Evolutionary conservation across 2,113 vertebrate genomes (phyloP), one percentile per base, ranked within the genome.

Genomic region (Bubo bubo): DNA sequence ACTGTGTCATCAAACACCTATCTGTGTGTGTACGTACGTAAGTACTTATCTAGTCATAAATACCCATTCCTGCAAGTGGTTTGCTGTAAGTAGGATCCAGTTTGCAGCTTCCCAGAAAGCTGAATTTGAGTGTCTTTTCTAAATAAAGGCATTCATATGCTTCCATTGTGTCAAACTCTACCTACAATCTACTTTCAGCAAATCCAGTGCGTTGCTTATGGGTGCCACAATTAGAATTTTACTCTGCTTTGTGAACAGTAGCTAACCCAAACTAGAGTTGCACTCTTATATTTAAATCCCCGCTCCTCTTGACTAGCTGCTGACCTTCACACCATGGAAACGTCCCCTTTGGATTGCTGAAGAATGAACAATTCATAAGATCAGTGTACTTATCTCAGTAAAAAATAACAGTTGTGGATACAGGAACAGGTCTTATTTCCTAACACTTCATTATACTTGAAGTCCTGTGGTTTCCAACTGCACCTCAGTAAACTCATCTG

Each of bases 281-380:
- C 35, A 74, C 22, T 43, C 77, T 86, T 27, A 76, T n/a, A 92
- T 74, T 89, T 94, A 88, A 79, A 58, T 58, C 58, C 23, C 30
- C 22, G 35, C 24, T 66, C 87, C 79, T 87, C 35, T 92, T 59
- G 32, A 37, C 50, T 89, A 19, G 67, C n/a, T 20, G 41, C 52
- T 63, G 93, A 94, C 64, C 9, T 43, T 68, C 77, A 70, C 39
- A 50, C 10, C 23, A 4, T 71, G 72, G 62, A 83, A 93, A 72
- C 41, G 52, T 35, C 55, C 14, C 72, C 86, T 93, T 70, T 93
- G 67, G 58, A 58, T 82, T 90, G 82, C 81, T 88, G 92, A 94
- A 81, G 53, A 35, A 68, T 24, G 32, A 81, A 82, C 23, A 60
- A 59, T 84, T 84, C 63, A 45, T 49, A 71, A 68, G 55, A 75